These are phyloP conservation scores for Xyrauchen texanus DNA, from an alignment of 2,113 vertebrate species.

Conservation along the genomic window DNA sequence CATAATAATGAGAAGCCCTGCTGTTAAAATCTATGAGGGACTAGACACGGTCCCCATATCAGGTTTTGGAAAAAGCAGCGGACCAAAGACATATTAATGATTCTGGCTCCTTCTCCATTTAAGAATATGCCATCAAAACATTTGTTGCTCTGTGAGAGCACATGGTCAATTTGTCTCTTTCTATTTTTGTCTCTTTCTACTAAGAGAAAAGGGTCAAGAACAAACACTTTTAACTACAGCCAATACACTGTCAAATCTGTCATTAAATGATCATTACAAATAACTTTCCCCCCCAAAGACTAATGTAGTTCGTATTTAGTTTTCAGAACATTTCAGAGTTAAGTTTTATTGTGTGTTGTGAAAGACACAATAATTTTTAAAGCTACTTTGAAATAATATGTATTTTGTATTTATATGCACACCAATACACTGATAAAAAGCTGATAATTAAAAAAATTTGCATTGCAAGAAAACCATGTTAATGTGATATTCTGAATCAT, in stretches of 20 bases:
- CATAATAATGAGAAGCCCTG: constrained; percentile 60
- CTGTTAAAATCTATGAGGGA: constrained; percentile 50
- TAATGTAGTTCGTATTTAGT: not conserved
- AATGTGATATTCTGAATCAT: too few relatives aligned
- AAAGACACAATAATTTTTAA: too few relatives aligned
- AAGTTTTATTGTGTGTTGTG: too few relatives aligned
- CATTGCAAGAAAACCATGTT: too few relatives aligned
- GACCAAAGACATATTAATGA: constrained; percentile 13
- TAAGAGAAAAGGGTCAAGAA: not conserved
- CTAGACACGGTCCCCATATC: constrained; percentile 41
- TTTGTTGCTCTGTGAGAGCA: constrained; percentile 15
- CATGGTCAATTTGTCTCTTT: constrained; percentile 15
- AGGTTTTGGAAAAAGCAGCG: constrained; percentile 26
- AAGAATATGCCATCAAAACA: constrained; percentile 19
- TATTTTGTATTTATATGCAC: too few relatives aligned
- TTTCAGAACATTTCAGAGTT: not conserved
- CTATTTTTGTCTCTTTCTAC: not conserved
- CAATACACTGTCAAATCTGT: not conserved
- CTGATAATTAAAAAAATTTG: too few relatives aligned
- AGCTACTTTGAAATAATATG: too few relatives aligned
- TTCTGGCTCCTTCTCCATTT: constrained; percentile 4
- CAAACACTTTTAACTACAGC: not conserved
- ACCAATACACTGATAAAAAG: too few relatives aligned
- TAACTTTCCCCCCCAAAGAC: not conserved
- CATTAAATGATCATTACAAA: not conserved